Evolutionary conservation across 2,113 vertebrate genomes (phyloP).

Genomic region (Rousettus leschenaultii): DNA sequence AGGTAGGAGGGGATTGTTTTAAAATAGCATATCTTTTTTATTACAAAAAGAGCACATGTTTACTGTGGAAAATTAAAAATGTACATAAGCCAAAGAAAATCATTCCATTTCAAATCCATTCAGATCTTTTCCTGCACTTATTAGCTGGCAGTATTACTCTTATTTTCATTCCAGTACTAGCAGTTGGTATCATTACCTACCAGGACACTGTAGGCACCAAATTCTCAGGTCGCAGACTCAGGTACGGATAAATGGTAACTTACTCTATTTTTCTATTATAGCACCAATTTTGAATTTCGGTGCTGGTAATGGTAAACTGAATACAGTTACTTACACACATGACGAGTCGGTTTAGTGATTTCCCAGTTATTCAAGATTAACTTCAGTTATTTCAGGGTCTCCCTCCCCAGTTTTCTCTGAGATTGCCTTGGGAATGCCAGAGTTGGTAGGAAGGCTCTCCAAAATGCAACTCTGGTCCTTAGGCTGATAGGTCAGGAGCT

Average conservation of each 20-base stretch:
- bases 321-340: not conserved
- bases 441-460: not conserved
- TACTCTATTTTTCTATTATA: not conserved
- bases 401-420: not conserved
- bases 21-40: not conserved
- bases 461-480: not conserved
- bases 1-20: not conserved
- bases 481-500: not conserved
- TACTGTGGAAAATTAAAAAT: not conserved
- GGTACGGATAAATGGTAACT: not conserved
- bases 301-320: not conserved
- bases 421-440: not conserved
- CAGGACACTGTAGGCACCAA: not conserved
- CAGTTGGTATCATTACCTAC: not conserved
- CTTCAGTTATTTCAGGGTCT: not conserved
- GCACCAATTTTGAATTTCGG: not conserved
- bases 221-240: not conserved
- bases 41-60: not conserved
- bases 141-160: not conserved
- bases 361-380: not conserved
- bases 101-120: not conserved
- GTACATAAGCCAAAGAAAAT: not conserved
- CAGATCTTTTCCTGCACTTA: not conserved
- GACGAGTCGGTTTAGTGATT: not conserved
- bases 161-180: too few relatives aligned